Conservation (phyloP, 2,888 invertebrate species). For the Oscheius onirici region DNA sequence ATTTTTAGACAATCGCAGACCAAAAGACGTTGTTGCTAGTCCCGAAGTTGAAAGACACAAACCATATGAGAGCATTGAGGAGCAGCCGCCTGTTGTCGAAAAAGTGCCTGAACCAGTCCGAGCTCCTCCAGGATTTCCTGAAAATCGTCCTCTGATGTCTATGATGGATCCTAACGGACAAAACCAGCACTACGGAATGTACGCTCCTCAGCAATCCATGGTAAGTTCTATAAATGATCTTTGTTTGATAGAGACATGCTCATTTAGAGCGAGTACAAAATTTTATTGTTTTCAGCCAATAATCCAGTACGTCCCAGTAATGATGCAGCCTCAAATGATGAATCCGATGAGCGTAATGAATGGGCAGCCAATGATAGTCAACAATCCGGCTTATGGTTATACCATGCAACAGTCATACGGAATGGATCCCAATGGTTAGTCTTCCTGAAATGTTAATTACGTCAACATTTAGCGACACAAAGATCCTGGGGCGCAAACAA, state of each 20-base stretch:
- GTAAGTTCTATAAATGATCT: background rate
- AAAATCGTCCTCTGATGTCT: background rate
- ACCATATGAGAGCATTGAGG: conserved; percentile 26
- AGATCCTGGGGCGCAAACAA: conserved; percentile 13
- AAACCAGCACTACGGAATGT: conserved; percentile 6
- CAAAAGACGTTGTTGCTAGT: background rate
- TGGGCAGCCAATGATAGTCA: conserved; percentile 36
- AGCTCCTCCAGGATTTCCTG: conserved; percentile 15
- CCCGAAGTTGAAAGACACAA: conserved; percentile 8
- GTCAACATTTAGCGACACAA: conserved; percentile 19
- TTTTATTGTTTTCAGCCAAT: conserved; percentile 20
- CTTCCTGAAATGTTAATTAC: too few species aligned
- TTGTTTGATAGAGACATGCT: too few species aligned
- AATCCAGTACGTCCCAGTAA: conserved; percentile 54
- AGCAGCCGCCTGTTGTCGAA: background rate
- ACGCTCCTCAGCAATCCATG: background rate
- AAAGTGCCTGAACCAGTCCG: background rate
- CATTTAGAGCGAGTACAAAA: background rate
- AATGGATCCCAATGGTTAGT: conserved; percentile 7
- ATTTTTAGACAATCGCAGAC: conserved; percentile 7
- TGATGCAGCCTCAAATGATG: conserved; percentile 47
- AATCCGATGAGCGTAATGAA: conserved; percentile 41
- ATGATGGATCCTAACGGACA: background rate
- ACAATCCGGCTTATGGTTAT: background rate
- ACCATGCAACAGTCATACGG: background rate